Conservation (phyloP, 1,140 invertebrate species). For the Stenopsyche tienmushanensis region DNA sequence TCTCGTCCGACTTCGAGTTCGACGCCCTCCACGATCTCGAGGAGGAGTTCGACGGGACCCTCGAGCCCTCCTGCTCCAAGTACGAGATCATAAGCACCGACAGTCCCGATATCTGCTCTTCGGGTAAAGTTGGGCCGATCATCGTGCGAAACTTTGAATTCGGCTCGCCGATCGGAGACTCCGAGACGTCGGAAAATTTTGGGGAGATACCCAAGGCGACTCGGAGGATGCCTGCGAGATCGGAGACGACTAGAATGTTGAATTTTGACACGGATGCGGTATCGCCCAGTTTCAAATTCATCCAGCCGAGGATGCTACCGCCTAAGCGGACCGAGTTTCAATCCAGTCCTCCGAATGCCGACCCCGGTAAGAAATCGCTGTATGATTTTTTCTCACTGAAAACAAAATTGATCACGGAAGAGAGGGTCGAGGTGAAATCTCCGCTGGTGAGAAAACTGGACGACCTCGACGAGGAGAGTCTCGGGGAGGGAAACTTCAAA, state of each 20-base stretch:
- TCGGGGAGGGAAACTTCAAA: background rate
- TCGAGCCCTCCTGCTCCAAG: constrained; percentile 50
- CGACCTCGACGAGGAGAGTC: background rate
- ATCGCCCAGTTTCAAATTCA: constrained; percentile 17
- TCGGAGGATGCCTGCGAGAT: constrained; percentile 29
- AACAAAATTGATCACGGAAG: background rate
- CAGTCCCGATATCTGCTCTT: constrained; percentile 52
- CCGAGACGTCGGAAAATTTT: constrained; percentile 49
- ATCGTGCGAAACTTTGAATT: constrained; percentile 49
- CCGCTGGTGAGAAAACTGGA: background rate
- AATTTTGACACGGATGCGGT: constrained; percentile 35
- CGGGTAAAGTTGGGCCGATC: constrained; percentile 46
- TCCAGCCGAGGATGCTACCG: constrained; percentile 12
- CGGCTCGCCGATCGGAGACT: constrained; percentile 51
- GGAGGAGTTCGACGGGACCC: constrained; percentile 50
- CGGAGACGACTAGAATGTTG: constrained; percentile 38
- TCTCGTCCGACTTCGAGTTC: constrained; percentile 38
- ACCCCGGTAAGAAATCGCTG: background rate
- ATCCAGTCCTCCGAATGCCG: background rate
- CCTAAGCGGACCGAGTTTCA: constrained; percentile 5
- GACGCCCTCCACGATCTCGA: constrained; percentile 51
- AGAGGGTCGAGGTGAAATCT: background rate
- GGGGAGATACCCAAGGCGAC: background rate
- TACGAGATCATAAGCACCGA: constrained; percentile 56
- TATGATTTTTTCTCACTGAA: constrained; percentile 1